Evolutionary conservation across 2,797 vertebrate genomes (phyloP).

Genomic region (Eulemur rubriventer): DNA sequence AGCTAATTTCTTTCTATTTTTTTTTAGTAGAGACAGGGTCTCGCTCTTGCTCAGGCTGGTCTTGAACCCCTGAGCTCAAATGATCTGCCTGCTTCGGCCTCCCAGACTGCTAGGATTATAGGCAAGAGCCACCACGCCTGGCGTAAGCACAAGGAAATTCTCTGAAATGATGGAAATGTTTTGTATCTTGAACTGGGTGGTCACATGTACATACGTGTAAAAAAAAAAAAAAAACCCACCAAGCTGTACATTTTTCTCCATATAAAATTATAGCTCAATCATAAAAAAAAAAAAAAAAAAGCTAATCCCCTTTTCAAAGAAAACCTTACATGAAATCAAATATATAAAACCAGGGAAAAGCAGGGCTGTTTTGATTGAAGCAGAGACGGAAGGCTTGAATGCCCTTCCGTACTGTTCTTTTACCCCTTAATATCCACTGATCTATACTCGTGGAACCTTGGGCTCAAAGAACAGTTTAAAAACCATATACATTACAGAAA

Average conservation of each 20-base stretch:
- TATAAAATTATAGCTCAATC: not conserved
- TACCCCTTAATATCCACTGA: not conserved
- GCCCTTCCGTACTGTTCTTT: not conserved
- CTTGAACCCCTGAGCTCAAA: too few relatives aligned
- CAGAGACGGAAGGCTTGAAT: not conserved
- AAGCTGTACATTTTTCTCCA: not conserved
- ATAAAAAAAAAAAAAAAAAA: not conserved
- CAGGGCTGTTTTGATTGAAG: not conserved
- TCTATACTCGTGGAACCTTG: not conserved
- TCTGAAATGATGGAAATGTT: not conserved
- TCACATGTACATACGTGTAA: not conserved
- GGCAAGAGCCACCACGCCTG: too few relatives aligned
- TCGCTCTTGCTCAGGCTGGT: too few relatives aligned
- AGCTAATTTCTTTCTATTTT: too few relatives aligned
- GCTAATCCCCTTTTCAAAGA: not conserved
- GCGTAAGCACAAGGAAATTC: not conserved
- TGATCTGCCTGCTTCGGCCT: too few relatives aligned
- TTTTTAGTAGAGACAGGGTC: too few relatives aligned
- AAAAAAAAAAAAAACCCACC: not conserved
- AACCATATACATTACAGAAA: not conserved
- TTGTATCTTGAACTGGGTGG: not conserved
- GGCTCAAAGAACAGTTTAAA: conserved; percentile 19
- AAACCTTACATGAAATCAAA: not conserved
- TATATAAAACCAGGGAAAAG: not conserved
- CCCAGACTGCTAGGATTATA: too few relatives aligned